Evolutionary conservation across 2,888 invertebrate species (phyloP).

Genomic region (Lapara coniferarum): DNA sequence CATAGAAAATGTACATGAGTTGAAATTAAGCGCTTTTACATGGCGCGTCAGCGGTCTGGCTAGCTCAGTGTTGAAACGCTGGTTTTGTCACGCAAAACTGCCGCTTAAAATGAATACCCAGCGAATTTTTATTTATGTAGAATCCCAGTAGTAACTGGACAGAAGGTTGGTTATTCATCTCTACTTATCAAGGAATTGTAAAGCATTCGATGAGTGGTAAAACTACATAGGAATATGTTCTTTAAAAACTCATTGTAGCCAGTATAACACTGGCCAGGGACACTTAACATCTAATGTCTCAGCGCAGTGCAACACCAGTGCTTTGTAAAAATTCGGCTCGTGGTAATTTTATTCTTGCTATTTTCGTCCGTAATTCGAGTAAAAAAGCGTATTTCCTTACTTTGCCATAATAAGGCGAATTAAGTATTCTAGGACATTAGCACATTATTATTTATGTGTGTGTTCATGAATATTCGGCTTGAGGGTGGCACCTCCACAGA

Average conservation of each 20-base stretch:
- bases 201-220: neutral
- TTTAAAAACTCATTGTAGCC: too few relatives aligned
- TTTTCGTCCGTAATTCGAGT: too few relatives aligned
- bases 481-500: conserved; percentile 62
- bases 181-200: neutral
- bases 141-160: neutral
- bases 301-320: too few relatives aligned
- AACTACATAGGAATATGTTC: too few relatives aligned
- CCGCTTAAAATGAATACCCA: neutral
- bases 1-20: neutral
- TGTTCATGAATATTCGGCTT: conserved; percentile 64
- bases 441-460: conserved; percentile 44
- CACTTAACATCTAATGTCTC: too few relatives aligned
- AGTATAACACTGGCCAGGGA: too few relatives aligned
- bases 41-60: neutral
- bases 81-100: neutral
- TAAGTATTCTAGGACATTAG: conserved; percentile 13
- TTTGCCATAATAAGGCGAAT: neutral
- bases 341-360: too few relatives aligned
- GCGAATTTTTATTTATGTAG: neutral
- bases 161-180: neutral
- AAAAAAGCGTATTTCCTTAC: neutral
- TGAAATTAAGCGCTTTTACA: neutral
- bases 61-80: neutral
- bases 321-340: too few relatives aligned